Evolutionary conservation across 1,140 invertebrate genomes (phyloP).

Genomic region (Aphidius ervi): DNA sequence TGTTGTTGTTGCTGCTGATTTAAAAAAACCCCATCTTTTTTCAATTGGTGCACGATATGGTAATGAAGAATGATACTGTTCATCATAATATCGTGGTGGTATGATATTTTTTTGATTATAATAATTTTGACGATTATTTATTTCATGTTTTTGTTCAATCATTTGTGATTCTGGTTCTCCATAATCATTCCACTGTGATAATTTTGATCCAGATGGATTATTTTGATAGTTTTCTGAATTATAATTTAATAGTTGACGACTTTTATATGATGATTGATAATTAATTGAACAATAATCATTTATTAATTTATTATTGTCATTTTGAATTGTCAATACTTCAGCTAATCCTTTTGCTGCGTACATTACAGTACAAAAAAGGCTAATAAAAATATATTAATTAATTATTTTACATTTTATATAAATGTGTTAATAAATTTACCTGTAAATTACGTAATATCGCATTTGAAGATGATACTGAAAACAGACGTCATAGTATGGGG

Average conservation of each 20-base stretch:
- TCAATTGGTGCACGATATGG: too few relatives aligned
- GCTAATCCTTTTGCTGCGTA: neutral
- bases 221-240: neutral
- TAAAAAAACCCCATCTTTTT: constrained; percentile 11
- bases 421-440: neutral
- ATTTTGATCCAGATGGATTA: too few relatives aligned
- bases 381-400: constrained; percentile 2
- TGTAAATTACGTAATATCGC: constrained; percentile 31
- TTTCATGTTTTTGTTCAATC: too few relatives aligned
- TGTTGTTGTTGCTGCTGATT: neutral
- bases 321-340: too few relatives aligned
- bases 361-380: constrained; percentile 10
- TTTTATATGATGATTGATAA: neutral
- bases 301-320: neutral
- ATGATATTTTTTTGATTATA: too few relatives aligned
- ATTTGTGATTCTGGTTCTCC: too few relatives aligned
- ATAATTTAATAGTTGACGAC: neutral
- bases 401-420: neutral
- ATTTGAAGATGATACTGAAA: constrained; percentile 24
- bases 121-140: too few relatives aligned
- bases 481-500: constrained; percentile 27
- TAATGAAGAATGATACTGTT: too few relatives aligned
- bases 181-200: too few relatives aligned
- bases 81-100: too few relatives aligned
- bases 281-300: neutral